Evolutionary conservation across 2,888 invertebrate species (phyloP).

Genomic region (Neoaliturus tenellus): DNA sequence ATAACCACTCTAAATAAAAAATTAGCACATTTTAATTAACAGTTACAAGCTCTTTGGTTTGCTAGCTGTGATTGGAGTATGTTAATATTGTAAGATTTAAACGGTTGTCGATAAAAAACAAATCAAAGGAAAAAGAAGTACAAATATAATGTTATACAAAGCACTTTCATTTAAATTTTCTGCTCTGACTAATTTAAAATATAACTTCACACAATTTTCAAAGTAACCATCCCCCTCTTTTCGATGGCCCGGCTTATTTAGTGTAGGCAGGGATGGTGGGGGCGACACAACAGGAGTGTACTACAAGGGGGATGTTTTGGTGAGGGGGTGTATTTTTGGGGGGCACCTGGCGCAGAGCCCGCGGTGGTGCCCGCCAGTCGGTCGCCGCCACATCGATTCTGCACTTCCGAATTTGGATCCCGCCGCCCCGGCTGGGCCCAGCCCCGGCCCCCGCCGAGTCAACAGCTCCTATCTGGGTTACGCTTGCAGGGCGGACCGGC

Average conservation of each 20-base stretch:
- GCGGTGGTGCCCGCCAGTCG: background rate
- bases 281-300: conserved; percentile 15
- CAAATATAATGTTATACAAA: too few relatives aligned
- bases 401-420: conserved; percentile 46
- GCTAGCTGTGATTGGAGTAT: too few relatives aligned
- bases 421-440: conserved; percentile 16
- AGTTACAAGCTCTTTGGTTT: too few relatives aligned
- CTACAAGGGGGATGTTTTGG: conserved; percentile 17
- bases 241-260: background rate
- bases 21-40: too few relatives aligned
- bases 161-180: too few relatives aligned
- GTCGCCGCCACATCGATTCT: conserved; percentile 38
- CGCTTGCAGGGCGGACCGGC: background rate
- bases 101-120: too few relatives aligned
- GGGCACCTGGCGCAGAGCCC: conserved; percentile 24
- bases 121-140: too few relatives aligned
- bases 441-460: conserved; percentile 1
- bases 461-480: conserved; percentile 31
- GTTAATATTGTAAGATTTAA: too few relatives aligned
- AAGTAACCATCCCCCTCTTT: background rate
- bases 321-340: conserved; percentile 15
- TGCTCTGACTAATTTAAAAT: too few relatives aligned
- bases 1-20: too few relatives aligned
- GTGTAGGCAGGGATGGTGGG: background rate
- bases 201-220: background rate